These are phyloP conservation scores for Gallinago nigripennis DNA, from an alignment of 2,797 vertebrate genomes.

Conservation along the genomic window DNA sequence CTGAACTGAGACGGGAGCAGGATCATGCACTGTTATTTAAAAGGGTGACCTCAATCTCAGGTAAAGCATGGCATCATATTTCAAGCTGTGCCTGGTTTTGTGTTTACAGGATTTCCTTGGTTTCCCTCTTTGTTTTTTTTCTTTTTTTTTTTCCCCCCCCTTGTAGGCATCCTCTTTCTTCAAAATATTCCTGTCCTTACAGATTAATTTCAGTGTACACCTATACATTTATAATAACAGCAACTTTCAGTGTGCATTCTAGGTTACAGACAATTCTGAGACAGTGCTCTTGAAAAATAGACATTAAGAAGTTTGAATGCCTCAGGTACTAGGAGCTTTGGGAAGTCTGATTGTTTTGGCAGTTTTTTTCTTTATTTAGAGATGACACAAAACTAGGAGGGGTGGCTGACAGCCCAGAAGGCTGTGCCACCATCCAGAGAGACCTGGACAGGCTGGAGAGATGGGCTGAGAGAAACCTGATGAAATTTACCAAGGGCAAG, in stretches of 20 bases:
- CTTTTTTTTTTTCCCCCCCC: too few relatives aligned
- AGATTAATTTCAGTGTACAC: background rate
- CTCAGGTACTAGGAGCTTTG: background rate
- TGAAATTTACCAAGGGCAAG: too few relatives aligned
- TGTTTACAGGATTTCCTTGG: background rate
- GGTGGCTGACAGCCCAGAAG: too few relatives aligned
- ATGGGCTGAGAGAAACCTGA: too few relatives aligned
- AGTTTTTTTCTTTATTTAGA: background rate
- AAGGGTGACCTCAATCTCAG: background rate
- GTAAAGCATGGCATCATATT: background rate
- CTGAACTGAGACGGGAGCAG: background rate
- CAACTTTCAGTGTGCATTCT: background rate
- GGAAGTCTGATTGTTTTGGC: fast-evolving
- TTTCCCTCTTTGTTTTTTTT: background rate
- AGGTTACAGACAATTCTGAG: background rate
- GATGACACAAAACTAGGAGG: too few relatives aligned
- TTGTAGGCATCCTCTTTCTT: background rate
- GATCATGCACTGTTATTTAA: background rate
- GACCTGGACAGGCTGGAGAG: too few relatives aligned
- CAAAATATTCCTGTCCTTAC: background rate
- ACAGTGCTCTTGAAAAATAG: background rate
- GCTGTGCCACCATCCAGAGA: too few relatives aligned
- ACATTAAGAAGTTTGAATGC: background rate
- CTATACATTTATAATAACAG: background rate
- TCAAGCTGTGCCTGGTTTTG: background rate